phyloP scores from a whole-genome alignment of 2,797 vertebrate species.

The Scyliorhinus canicula region DNA sequence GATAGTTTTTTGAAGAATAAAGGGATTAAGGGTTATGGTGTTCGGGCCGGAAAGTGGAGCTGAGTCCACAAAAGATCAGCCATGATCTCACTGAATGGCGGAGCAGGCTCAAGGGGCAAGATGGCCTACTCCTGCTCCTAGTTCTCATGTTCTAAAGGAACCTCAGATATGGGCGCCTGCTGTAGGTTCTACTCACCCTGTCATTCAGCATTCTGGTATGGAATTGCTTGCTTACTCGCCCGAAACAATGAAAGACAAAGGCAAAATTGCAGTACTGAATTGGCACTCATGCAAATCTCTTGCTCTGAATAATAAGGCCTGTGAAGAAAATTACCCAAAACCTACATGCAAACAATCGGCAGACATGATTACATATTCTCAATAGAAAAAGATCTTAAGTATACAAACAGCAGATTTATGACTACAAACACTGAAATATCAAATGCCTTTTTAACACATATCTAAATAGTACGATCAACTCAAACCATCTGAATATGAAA shows the following conservation, averaged over 20 bases:
- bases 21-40: no score
- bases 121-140: no score
- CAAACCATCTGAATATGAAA: conserved; percentile 16
- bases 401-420: background rate
- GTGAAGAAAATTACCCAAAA: background rate
- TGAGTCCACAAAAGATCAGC: no score
- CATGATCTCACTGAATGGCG: no score
- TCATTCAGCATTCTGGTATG: background rate
- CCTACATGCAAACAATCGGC: background rate
- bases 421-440: conserved; percentile 26
- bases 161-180: background rate
- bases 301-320: background rate
- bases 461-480: conserved; percentile 20
- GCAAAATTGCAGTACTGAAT: background rate
- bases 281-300: conserved; percentile 22
- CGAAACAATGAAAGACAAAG: background rate
- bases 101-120: no score
- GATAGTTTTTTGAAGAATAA: no score
- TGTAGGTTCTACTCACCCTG: background rate
- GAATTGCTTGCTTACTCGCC: background rate
- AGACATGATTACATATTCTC: conserved; percentile 13
- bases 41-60: no score
- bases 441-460: background rate
- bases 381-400: conserved; percentile 3
- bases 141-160: no score